Evolutionary conservation across 2,888 invertebrate genomes (phyloP).

Genomic region (Rhamnusium bicolor): DNA sequence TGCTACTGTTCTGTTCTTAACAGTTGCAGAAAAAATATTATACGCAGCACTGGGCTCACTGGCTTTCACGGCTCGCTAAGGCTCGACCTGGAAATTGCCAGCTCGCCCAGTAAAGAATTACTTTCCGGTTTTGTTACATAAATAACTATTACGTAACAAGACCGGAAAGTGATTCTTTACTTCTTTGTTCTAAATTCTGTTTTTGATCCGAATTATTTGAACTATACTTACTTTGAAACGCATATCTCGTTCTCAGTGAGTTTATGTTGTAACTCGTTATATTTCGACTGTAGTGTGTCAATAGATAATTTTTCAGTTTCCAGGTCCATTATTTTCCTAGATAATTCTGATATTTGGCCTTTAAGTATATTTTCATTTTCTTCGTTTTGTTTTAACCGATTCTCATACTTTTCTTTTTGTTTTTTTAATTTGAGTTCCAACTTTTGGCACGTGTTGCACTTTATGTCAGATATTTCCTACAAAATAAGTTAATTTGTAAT

Average conservation of each 20-base stretch:
- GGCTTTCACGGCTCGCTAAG: too few relatives aligned
- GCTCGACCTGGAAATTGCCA: too few relatives aligned
- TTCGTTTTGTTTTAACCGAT: conserved; percentile 40
- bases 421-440: conserved; percentile 43
- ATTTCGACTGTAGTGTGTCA: conserved; percentile 42
- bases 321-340: conserved; percentile 41
- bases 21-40: too few relatives aligned
- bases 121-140: too few relatives aligned
- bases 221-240: conserved; percentile 45
- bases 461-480: conserved; percentile 48
- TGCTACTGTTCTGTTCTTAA: too few relatives aligned
- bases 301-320: conserved; percentile 32
- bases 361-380: conserved; percentile 45
- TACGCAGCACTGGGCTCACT: too few relatives aligned
- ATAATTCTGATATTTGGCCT: conserved; percentile 45
- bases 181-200: too few relatives aligned
- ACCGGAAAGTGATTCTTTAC: too few relatives aligned
- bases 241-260: conserved; percentile 46
- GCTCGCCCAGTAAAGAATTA: too few relatives aligned
- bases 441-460: conserved; percentile 47
- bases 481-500: conserved; percentile 28
- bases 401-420: conserved; percentile 48
- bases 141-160: too few relatives aligned
- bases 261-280: conserved; percentile 44
- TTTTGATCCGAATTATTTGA: too few relatives aligned